Conservation (phyloP, 2,888 invertebrate species). For the Archaeoteleia sp. region DNA sequence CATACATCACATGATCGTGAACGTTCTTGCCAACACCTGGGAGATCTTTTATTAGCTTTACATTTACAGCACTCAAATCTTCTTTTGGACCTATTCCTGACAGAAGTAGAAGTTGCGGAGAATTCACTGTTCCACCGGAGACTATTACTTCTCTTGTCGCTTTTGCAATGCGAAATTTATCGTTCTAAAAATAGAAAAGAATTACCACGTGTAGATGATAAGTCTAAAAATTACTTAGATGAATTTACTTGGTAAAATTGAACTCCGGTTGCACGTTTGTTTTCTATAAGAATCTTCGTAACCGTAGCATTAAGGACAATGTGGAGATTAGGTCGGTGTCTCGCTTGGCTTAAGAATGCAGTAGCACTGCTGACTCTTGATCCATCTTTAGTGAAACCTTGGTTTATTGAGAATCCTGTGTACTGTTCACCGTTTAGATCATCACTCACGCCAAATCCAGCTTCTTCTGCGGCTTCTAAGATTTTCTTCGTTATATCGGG, state of each 20-base stretch:
- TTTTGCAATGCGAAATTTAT: conserved; percentile 59
- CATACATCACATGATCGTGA: conserved; percentile 82
- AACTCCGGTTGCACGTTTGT: conserved; percentile 77
- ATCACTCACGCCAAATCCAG: conserved; percentile 79
- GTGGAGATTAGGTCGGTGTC: conserved; percentile 79
- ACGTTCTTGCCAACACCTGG: conserved; percentile 83
- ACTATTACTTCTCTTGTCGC: conserved; percentile 76
- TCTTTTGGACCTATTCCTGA: conserved; percentile 82
- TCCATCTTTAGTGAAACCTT: conserved; percentile 80
- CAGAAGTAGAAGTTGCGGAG: conserved; percentile 81
- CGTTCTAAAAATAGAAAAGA: conserved; percentile 56
- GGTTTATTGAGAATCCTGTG: conserved; percentile 81
- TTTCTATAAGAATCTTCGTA: conserved; percentile 77
- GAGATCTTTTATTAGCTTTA: conserved; percentile 79
- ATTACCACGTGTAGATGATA: too few species aligned
- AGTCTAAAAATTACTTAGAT: too few species aligned
- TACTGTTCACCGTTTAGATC: conserved; percentile 81
- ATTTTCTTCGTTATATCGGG: conserved; percentile 80
- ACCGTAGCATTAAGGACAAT: conserved; percentile 80
- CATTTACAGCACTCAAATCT: conserved; percentile 78
- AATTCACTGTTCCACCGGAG: conserved; percentile 81
- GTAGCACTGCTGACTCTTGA: conserved; percentile 79
- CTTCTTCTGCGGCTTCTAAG: conserved; percentile 79
- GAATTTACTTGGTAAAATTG: conserved; percentile 76
- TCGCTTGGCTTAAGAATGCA: conserved; percentile 79